Base-by-base conservation (phyloP, 1,140 invertebrate genomes). In the Zaprionus gabonicus region DNA sequence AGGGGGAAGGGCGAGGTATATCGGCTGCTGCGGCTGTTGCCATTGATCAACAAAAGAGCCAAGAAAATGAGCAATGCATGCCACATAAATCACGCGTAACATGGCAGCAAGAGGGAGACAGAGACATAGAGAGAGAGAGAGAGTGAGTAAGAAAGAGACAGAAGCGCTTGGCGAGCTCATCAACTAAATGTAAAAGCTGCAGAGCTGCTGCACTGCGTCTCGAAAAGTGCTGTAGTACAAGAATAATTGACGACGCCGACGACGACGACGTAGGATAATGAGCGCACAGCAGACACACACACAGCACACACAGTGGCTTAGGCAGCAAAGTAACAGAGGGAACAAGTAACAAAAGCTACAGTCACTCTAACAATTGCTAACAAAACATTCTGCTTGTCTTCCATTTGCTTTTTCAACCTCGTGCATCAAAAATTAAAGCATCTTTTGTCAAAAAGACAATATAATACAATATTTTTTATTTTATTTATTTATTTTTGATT, bases 151-250 rank as follows among this genome's bases (percentile, higher is more conserved):
- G 31, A 12, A 15, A 17, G 10, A 12, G 41, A 25, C 15, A 20
- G 17, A 27, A 44, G 51, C 15, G 41, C 46, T 17, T 41, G 69
- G 73, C 67, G 46, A 80, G 71, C 81, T 90, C 81, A 88, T 88
- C 85, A 88, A 81, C 85, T 90, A 90, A 88, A 84, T 90, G 84
- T 81, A 81, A 84, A 73, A 71, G 71, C 75, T 63, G 71, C 68
- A 65, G 41, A 20, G 49, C 15, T 57, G 57, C 70, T 23, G 53
- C 36, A 44, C 51, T 27, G 38, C 51, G 23, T 31, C 59, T 69
- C 72, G 36, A 77, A 71, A 75, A 80, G 76, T 82, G 70, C 72
- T 76, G 80, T 78, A 74, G 67, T 76, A 79, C 78, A 83, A 82
- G 84, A 83, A 87, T 87, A 87, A 87, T 87, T 88, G 85, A 88